Conservation (phyloP, 2,113 vertebrate genomes). For the Brevimyrus niger region DNA sequence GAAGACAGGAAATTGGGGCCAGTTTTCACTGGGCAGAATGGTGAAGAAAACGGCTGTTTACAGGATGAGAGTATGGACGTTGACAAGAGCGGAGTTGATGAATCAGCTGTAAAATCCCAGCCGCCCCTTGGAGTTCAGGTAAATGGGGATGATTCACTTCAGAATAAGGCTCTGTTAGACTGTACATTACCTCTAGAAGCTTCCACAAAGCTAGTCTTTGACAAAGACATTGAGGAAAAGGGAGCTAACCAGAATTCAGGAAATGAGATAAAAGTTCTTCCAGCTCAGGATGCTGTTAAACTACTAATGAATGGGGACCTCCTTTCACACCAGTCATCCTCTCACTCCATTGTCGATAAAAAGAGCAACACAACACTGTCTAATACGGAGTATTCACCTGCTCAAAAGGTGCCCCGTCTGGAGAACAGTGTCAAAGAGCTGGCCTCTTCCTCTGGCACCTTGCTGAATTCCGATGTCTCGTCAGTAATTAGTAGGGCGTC, state of each 20-base stretch:
- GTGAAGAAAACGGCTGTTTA: not conserved
- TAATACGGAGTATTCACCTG: conserved; percentile 44
- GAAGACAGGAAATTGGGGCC: not conserved
- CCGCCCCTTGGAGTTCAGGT: conserved; percentile 60
- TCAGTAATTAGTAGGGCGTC: conserved; percentile 30
- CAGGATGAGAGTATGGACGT: conserved; percentile 30
- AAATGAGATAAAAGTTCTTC: conserved; percentile 51
- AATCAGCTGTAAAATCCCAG: conserved; percentile 29
- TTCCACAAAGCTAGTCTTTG: conserved; percentile 43
- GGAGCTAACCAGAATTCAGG: conserved; percentile 56
- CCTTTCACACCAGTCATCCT: conserved; percentile 39
- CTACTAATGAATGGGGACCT: conserved; percentile 80
- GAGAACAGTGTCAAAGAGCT: conserved; percentile 41
- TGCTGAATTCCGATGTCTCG: conserved; percentile 19
- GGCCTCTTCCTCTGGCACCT: conserved; percentile 34
- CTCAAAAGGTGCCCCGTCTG: conserved; percentile 47
- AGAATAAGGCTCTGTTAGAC: conserved; percentile 35
- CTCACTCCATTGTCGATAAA: conserved; percentile 34
- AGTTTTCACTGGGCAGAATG: not conserved
- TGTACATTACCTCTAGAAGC: conserved; percentile 51
- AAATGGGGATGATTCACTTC: conserved; percentile 71
- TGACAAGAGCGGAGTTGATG: conserved; percentile 39
- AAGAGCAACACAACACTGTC: conserved; percentile 34
- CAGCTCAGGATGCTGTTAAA: conserved; percentile 62
- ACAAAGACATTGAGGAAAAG: conserved; percentile 55